These are phyloP conservation scores for Cerastis leucographa DNA, from an alignment of 2,888 invertebrate species.

Conservation along the genomic window DNA sequence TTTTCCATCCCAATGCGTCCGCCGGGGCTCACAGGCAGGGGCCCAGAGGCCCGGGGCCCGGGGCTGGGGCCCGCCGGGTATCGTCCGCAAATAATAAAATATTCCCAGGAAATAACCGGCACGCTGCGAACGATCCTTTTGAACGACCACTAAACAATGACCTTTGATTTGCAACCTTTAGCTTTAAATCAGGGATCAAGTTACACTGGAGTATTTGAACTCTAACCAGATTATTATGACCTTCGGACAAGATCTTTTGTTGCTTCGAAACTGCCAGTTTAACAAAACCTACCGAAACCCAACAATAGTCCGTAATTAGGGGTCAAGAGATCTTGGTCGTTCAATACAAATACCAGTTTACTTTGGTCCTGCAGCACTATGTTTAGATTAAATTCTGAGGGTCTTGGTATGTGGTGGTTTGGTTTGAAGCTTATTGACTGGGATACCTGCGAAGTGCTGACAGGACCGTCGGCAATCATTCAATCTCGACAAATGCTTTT, in stretches of 20 bases:
- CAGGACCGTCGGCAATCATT: constrained; percentile 58
- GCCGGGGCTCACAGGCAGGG: neutral
- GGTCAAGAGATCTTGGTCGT: neutral
- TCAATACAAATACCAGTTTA: constrained; percentile 12
- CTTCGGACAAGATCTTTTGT: constrained; percentile 46
- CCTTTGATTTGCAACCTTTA: neutral
- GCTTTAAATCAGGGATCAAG: neutral
- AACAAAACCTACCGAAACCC: constrained; percentile 7
- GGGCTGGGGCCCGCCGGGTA: constrained; percentile 4
- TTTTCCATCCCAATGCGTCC: constrained; percentile 52
- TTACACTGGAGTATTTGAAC: constrained; percentile 4
- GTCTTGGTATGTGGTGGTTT: constrained; percentile 20
- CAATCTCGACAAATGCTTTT: constrained; percentile 64
- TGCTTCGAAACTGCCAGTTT: constrained; percentile 26
- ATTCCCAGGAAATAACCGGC: constrained; percentile 58
- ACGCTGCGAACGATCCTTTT: constrained; percentile 50
- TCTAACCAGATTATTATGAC: constrained; percentile 52
- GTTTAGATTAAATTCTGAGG: constrained; percentile 1
- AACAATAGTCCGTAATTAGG: neutral
- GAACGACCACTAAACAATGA: constrained; percentile 28
- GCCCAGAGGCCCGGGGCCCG: neutral
- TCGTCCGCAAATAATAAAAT: constrained; percentile 65
- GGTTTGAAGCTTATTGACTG: constrained; percentile 52
- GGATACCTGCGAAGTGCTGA: constrained; percentile 58
- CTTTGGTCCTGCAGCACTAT: neutral